Evolutionary conservation across 2,888 invertebrate species (phyloP), one percentile per base, ranked within the genome.

Genomic region (Euphydryas editha): DNA sequence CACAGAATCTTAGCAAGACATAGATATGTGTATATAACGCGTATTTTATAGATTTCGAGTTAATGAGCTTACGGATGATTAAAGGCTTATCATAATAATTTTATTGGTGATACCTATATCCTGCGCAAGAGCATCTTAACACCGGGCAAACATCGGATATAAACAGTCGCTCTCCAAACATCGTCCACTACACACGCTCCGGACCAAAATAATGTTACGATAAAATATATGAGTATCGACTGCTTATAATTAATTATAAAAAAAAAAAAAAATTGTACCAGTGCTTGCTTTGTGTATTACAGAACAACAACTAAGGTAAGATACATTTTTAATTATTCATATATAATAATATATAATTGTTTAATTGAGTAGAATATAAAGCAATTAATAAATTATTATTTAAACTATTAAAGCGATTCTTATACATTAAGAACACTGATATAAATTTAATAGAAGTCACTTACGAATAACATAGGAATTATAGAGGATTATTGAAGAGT

Each of bases 91-190:
- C 65, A 56, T 49, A 30, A 36, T 54, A n/a, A 44, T 30, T 30
- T 44, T 15, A 49, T 20, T 47, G 15, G 21, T n/a, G 54, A 17
- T 54, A 54, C 54, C 54, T 54, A 30, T 58, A 51, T 49, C 62
- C 44, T 67, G 73, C 68, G 72, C 67, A 42, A 17, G 59, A 68
- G 72, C 67, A 68, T 68, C 65, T 60, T 54, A 30, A 36, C 36
- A 36, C 17, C 57, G 42, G 65, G 18, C 46, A 51, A 66, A 65
- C 56, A 65, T 51, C 30, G 49, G 21, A 42, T 63, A 65, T 55
- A 62, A 51, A 54, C 70, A 73, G 73, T 73, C 70, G 67, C 55
- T 49, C 46, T 59, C 59, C 56, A 54, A 56, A 64, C 66, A 47
- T 15, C 68, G 54, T 11, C 54, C 18, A 64, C 20, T 57, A 21